Base-by-base conservation (phyloP, 2,797 vertebrate genomes). In the Lithobates sylvaticus region DNA sequence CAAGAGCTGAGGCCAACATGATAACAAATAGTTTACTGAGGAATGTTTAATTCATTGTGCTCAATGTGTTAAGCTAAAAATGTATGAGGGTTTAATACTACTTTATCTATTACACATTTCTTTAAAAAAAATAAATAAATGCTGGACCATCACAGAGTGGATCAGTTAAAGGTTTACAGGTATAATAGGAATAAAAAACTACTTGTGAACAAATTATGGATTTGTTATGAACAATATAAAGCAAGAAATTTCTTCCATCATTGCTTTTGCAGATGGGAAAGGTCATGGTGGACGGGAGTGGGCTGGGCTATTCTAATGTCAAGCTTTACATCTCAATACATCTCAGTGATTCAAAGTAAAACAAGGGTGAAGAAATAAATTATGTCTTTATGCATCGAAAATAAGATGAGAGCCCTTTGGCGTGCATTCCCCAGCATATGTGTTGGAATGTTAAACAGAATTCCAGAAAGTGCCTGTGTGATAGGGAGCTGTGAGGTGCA, bases 371-470 rank as follows among this genome's bases (percentile, higher is more conserved):
- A 67, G 76, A 85, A 73, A 78, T 78, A 85, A 79, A 85, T 85
- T 73, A 78, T 72, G 76, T 71, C 39, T 85, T 85, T 27, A 65
- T 79, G 18, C 36, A 73, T 77, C 21, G 18, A 65, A 85, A 76
- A 78, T 64, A 73, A 65, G 69, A 85, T 73, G 76, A 73, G 78
- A 76, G 70, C 70, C 27, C 80, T 61, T 82, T 82, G 76, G 29
- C 73, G 75, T 78, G 69, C 73, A 78, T 83, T 87, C 68, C 76
- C 54, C 80, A 5, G 36, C 74, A 83, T 78, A 65, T 83, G 44
- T 82, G 68, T 44, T 73, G 74, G 85, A 87, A 78, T 83, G 85
- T 78, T 83, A 83, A 83, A 87, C 75, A 78, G 85, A 87, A 87
- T 83, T 84, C 76, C 81, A 75, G 76, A 82, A 78, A 77, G 5